These are phyloP conservation scores for Synanthedon tipuliformis DNA, from an alignment of 2,888 invertebrate species.

Conservation along the genomic window DNA sequence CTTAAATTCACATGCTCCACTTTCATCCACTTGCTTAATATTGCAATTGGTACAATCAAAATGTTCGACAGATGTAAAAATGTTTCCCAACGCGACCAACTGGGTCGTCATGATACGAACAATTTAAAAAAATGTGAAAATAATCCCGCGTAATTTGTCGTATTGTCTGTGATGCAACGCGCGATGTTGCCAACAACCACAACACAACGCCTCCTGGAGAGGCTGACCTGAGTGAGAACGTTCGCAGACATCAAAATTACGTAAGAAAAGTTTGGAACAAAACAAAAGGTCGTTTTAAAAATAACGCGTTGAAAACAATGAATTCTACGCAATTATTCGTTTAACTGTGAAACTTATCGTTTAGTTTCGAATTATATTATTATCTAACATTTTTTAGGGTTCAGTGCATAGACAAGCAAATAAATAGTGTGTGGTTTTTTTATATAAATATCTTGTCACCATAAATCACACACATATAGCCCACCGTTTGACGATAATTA, in stretches of 20 bases:
- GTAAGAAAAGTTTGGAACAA: constrained; percentile 2
- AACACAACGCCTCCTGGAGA: not conserved
- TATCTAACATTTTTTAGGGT: too few species aligned
- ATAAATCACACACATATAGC: too few species aligned
- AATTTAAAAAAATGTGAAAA: constrained; percentile 1
- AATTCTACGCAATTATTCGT: not conserved
- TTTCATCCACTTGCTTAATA: not conserved
- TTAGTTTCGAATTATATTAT: too few species aligned
- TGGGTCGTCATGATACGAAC: not conserved
- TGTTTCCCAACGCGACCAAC: not conserved
- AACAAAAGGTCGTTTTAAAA: constrained; percentile 2
- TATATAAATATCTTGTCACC: too few species aligned
- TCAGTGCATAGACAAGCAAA: too few species aligned
- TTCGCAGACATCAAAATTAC: constrained; percentile 1
- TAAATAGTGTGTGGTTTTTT: too few species aligned
- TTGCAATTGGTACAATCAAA: not conserved
- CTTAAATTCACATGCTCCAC: not conserved
- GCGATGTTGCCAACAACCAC: not conserved
- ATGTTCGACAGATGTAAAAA: not conserved
- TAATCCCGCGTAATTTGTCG: not conserved
- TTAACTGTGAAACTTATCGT: not conserved
- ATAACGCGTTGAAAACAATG: not conserved
- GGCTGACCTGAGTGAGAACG: constrained; percentile 1
- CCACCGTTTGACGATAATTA: too few species aligned
- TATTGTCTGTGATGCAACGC: not conserved